These are phyloP conservation scores for Paracentrotus lividus DNA, from an alignment of 53 echinoderm and acorn worm genomes.

Conservation along the genomic window DNA sequence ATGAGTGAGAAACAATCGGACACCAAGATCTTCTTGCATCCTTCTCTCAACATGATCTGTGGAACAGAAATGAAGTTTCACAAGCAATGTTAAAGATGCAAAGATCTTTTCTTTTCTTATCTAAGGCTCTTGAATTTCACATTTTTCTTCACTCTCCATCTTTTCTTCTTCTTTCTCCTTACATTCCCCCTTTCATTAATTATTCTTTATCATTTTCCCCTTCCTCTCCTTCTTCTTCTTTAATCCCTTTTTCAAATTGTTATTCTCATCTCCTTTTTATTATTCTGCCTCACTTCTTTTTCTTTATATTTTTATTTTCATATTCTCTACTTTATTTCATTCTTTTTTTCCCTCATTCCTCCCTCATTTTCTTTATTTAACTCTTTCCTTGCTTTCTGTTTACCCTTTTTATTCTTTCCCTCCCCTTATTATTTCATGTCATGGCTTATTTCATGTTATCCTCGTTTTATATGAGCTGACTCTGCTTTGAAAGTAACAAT, in stretches of 20 bases:
- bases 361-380: background rate
- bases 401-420: background rate
- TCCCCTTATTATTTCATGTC: background rate
- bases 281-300: background rate
- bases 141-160: background rate
- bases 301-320: background rate
- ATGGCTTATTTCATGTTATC: too few relatives aligned
- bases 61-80: background rate
- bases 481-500: too few relatives aligned
- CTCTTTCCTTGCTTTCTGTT: background rate
- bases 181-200: background rate
- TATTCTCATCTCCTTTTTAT: background rate
- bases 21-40: constrained; percentile 97
- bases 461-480: too few relatives aligned
- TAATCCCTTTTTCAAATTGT: background rate
- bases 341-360: background rate
- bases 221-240: background rate
- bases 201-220: background rate
- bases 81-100: background rate
- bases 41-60: constrained; percentile 93
- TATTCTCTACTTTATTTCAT: background rate
- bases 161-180: background rate
- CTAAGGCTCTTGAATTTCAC: background rate
- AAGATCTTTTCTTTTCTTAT: background rate
- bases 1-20: constrained; percentile 96